Percentiles rank a stretch among this genome's conserved stretches.
These are phyloP conservation scores for Euclidia mi DNA, from an alignment of 2,888 invertebrate species.

Conservation along the genomic window DNA sequence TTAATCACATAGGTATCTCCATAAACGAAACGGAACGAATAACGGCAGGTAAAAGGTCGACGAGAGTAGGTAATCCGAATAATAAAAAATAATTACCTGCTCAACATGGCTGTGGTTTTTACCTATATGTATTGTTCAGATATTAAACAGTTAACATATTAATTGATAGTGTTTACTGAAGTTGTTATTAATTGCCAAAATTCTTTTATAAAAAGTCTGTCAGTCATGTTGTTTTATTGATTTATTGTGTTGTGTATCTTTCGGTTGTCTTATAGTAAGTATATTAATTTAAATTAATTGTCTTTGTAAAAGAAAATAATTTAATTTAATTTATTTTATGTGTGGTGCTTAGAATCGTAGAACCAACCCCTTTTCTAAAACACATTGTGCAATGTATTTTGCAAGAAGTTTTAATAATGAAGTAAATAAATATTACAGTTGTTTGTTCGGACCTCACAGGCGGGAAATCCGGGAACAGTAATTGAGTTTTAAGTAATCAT, in stretches of 20 bases:
- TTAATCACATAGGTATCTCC: conserved; percentile 23
- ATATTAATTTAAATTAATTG: conserved; percentile 11
- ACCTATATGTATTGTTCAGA: conserved; percentile 19
- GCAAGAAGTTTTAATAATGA: no score
- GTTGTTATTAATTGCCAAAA: conserved; percentile 33
- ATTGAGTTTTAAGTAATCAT: no score
- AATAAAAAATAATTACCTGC: conserved; percentile 48
- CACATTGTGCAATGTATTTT: no score
- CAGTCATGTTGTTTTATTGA: conserved; percentile 25
- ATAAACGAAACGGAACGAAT: conserved; percentile 40
- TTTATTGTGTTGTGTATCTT: no score
- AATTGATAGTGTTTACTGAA: conserved; percentile 40
- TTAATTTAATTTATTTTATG: no score
- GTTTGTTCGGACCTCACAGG: no score
- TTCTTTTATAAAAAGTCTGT: conserved; percentile 36
- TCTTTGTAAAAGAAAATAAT: background rate
- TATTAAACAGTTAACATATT: conserved; percentile 46
- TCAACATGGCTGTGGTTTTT: conserved; percentile 32
- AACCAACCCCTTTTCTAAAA: no score
- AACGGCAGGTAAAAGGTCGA: conserved; percentile 49
- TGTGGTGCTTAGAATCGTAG: no score
- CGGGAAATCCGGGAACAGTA: no score
- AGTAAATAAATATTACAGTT: no score
- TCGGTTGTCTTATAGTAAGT: conserved; percentile 44
- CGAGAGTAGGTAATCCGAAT: conserved; percentile 34